Conservation (phyloP, 2,888 invertebrate species). For the Eurois occulta region DNA sequence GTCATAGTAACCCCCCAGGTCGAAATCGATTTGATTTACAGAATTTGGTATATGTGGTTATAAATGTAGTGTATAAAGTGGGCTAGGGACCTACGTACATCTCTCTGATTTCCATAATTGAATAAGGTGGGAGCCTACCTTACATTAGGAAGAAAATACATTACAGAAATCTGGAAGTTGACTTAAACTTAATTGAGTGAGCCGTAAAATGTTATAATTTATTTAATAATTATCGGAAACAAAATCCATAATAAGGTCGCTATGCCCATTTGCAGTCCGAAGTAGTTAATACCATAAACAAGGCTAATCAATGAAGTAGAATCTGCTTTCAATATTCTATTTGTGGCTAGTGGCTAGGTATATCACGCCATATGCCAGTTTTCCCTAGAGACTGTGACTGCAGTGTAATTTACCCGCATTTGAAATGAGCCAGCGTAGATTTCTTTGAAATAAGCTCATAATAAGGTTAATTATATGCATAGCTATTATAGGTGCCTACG, state of each 20-base stretch:
- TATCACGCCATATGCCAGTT: slow-evolving; percentile 24
- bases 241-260: not conserved
- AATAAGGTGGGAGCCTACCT: not conserved
- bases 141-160: not conserved
- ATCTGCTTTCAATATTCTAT: slow-evolving; percentile 19
- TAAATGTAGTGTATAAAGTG: no score
- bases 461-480: slow-evolving; percentile 30
- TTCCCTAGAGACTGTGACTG: slow-evolving; percentile 47
- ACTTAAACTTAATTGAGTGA: not conserved
- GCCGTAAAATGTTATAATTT: slow-evolving; percentile 14
- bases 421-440: slow-evolving; percentile 51
- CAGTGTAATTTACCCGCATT: slow-evolving; percentile 56
- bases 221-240: slow-evolving; percentile 24
- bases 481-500: not conserved
- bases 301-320: slow-evolving; percentile 9
- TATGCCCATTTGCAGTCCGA: slow-evolving; percentile 9
- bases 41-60: not conserved
- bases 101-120: not conserved
- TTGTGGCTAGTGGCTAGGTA: not conserved
- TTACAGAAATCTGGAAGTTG: not conserved
- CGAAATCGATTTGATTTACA: not conserved
- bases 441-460: slow-evolving; percentile 43
- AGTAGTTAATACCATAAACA: slow-evolving; percentile 14
- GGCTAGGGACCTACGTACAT: no score
- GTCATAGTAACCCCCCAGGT: no score